Conservation (phyloP, 2,888 invertebrate genomes). For the Theristus sp. region DNA sequence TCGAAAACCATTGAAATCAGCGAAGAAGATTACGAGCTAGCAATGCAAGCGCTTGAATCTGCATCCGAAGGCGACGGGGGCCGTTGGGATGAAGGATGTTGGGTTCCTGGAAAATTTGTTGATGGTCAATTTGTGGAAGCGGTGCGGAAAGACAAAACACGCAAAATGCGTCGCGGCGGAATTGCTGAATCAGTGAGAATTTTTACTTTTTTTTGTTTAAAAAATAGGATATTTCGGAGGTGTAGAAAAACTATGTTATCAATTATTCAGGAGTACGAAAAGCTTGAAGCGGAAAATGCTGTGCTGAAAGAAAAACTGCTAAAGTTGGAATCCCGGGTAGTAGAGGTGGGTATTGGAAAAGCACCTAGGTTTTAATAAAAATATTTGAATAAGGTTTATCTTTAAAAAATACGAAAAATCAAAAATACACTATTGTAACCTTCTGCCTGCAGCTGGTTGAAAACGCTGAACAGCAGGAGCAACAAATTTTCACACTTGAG, state of each 20-base stretch:
- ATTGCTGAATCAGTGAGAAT: too few species aligned
- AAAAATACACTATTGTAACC: too few species aligned
- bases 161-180: too few species aligned
- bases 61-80: not conserved
- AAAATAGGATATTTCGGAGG: too few species aligned
- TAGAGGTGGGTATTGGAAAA: slow-evolving; percentile 14
- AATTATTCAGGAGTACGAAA: slow-evolving; percentile 10
- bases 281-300: slow-evolving; percentile 10
- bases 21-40: not conserved
- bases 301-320: slow-evolving; percentile 12
- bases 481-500: slow-evolving; percentile 8
- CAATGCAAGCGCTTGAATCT: not conserved
- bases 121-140: not conserved
- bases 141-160: not conserved
- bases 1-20: not conserved
- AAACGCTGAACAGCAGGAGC: slow-evolving; percentile 9
- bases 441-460: too few species aligned
- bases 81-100: not conserved
- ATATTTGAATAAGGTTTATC: too few species aligned
- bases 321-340: slow-evolving; percentile 11
- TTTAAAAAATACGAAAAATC: too few species aligned
- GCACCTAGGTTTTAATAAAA: too few species aligned
- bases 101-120: not conserved
- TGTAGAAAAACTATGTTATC: not conserved
- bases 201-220: too few species aligned